Conservation (phyloP, 2,113 vertebrate species). For the Butorides virescens region DNA sequence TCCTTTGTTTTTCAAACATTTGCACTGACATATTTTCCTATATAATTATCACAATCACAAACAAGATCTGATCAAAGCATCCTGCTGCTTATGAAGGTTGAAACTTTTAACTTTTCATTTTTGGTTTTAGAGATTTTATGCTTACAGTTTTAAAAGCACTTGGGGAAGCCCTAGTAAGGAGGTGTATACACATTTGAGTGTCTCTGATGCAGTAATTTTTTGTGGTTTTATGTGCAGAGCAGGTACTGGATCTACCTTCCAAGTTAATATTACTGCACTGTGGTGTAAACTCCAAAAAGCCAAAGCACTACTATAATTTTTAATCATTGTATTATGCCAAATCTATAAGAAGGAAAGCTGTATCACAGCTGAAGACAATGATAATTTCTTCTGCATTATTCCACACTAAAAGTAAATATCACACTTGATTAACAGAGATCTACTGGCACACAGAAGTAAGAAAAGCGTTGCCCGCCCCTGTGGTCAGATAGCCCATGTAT, state of each 20-base stretch:
- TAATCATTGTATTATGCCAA: neutral
- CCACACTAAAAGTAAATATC: neutral
- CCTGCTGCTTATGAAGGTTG: neutral
- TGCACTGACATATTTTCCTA: slow-evolving; percentile 47
- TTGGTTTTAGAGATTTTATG: neutral
- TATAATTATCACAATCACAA: slow-evolving; percentile 59
- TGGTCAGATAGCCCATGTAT: neutral
- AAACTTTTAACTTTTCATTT: slow-evolving; percentile 29
- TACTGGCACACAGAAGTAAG: neutral
- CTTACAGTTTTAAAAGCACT: neutral
- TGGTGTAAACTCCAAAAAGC: neutral
- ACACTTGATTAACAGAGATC: neutral
- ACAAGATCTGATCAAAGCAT: slow-evolving; percentile 39
- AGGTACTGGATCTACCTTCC: neutral
- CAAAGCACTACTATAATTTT: neutral
- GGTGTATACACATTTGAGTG: neutral
- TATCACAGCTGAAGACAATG: neutral
- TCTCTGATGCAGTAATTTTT: neutral
- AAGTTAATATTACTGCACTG: neutral
- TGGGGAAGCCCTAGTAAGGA: neutral
- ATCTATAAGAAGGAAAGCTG: neutral
- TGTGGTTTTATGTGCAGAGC: neutral
- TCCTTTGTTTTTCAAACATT: slow-evolving; percentile 58
- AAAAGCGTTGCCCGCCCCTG: neutral
- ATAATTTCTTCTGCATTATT: neutral